phyloP scores from a whole-genome alignment of 1,140 invertebrate species.

The Drosophila burlai region DNA sequence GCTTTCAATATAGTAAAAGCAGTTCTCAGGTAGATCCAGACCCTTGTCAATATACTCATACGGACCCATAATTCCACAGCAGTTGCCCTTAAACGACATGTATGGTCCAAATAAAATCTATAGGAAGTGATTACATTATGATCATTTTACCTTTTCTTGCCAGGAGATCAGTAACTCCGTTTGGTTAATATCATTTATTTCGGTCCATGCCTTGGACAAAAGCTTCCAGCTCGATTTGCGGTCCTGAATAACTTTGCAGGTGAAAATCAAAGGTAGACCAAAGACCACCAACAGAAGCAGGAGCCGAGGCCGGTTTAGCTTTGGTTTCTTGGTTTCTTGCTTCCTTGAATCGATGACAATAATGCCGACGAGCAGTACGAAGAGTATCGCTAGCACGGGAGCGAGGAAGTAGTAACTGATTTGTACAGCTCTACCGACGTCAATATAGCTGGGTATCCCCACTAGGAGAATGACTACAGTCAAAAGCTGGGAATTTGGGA shows the following conservation, averaged over 20 bases:
- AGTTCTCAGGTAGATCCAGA: not conserved
- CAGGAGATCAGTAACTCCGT: not conserved
- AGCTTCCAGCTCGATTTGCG: not conserved
- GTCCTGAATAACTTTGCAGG: not conserved
- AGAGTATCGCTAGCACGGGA: not conserved
- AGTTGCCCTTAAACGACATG: not conserved
- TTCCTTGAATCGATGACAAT: not conserved
- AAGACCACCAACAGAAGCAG: not conserved
- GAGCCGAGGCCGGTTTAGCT: no score
- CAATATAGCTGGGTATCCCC: conserved; percentile 2
- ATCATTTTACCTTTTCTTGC: not conserved
- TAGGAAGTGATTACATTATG: not conserved
- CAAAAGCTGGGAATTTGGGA: not conserved
- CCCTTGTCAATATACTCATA: not conserved
- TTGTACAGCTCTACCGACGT: not conserved
- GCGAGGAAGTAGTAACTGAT: not conserved
- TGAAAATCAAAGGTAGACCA: not conserved
- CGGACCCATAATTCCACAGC: not conserved
- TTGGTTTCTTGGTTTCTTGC: not conserved
- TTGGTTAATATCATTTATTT: not conserved
- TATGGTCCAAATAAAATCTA: not conserved
- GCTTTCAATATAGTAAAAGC: not conserved
- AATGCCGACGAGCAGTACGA: not conserved
- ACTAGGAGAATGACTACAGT: not conserved
- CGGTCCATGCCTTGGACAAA: not conserved